Conservation (phyloP, 2,888 invertebrate species). For the Caenorhabditis sp. region DNA sequence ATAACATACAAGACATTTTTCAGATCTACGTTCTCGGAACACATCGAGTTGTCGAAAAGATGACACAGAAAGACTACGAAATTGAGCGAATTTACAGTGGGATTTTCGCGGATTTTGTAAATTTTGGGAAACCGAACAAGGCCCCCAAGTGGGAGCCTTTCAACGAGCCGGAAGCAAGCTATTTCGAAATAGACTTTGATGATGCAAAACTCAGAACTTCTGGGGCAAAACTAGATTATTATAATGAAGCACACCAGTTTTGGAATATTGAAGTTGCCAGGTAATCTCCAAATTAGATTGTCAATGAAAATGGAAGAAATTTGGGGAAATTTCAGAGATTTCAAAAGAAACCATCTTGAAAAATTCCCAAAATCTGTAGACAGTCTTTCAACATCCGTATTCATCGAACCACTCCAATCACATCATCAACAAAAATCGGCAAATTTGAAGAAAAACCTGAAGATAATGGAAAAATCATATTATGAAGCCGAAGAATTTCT, state of each 20-base stretch:
- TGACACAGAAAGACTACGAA: slow-evolving; percentile 18
- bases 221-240: slow-evolving; percentile 11
- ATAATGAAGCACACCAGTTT: slow-evolving; percentile 2
- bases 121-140: slow-evolving; percentile 9
- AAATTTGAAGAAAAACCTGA: not conserved
- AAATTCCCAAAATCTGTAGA: not conserved
- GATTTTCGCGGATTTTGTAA: slow-evolving; percentile 21
- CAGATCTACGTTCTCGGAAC: slow-evolving; percentile 18
- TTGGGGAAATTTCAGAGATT: not conserved
- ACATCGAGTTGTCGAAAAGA: slow-evolving; percentile 18
- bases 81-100: slow-evolving; percentile 17
- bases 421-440: not conserved
- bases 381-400: not conserved
- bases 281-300: no score
- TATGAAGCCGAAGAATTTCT: not conserved
- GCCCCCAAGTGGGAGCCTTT: slow-evolving; percentile 5
- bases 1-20: not conserved
- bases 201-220: slow-evolving; percentile 6
- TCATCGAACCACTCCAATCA: not conserved
- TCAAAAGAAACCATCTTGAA: not conserved
- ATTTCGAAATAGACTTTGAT: slow-evolving; percentile 15
- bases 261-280: slow-evolving; percentile 5
- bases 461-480: not conserved
- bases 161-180: slow-evolving; percentile 8
- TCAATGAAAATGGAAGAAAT: not conserved